Base-by-base conservation (phyloP, 2,113 vertebrate genomes). In the Cyrtonyx montezumae region DNA sequence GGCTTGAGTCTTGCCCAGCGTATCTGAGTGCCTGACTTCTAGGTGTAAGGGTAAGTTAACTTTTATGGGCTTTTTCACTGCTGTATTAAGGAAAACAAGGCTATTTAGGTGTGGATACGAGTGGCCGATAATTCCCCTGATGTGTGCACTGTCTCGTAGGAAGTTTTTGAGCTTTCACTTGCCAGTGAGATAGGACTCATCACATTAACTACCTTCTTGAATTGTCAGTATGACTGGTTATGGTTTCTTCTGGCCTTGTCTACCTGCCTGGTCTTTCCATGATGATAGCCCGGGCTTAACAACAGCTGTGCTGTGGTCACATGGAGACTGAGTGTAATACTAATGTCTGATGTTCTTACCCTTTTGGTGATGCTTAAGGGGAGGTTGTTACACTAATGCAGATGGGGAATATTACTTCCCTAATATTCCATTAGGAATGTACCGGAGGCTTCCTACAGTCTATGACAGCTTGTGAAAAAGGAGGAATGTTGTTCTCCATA, bases 391-490 rank as follows among this genome's bases (percentile, higher is more conserved):
- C 25, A 20, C 43, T 42, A 5, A 13, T 22, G 30, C 20, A 4
- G 20, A 13, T 36, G 45, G 21, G 53, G 30, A 58, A 20, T 36
- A 9, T 9, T 68, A 1, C 55, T 71, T 73, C 30, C 45, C 10
- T 23, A 30, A 15, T 14, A 30, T 1, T 0, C 9, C 48, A 8
- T 43, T 22, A 8, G 11, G 16, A 55, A 13, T 59, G 3, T 7
- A 6, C 9, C 59, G 58, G 32, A 34, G 9, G 23, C 2, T 76
- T 0, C 3, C 4, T 0, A 1, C 23, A 4, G 8, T 56, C 17
- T 74, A 37, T 75, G 20, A 25, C 55, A 56, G 34, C 32, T 69
- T 79, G 14, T 82, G 34, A 20, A 13, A 28, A 80, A 59, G 37
- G 48, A 90, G 16, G 3, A 15, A 1, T 20, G 23, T 21, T 68